These are phyloP conservation scores for Erinaceus europaeus DNA, from an alignment of 2,113 vertebrate species.

Conservation along the genomic window DNA sequence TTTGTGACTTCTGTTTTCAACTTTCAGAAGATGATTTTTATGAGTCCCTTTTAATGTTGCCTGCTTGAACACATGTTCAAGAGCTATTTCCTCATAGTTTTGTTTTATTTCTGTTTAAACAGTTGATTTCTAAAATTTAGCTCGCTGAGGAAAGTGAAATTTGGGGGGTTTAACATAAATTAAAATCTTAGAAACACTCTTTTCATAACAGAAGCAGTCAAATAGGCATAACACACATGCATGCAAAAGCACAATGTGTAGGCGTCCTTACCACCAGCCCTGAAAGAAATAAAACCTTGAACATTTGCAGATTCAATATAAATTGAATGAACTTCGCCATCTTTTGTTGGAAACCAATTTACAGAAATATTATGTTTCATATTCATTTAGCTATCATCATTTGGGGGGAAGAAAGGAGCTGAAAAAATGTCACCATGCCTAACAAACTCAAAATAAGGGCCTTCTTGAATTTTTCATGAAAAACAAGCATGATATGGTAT, in stretches of 20 bases:
- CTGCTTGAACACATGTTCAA: not conserved
- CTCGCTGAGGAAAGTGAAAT: not conserved
- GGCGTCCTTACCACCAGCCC: not conserved
- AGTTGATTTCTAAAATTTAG: conserved; percentile 41
- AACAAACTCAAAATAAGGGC: not conserved
- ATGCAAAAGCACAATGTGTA: not conserved
- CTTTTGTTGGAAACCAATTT: not conserved
- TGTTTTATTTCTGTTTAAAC: not conserved
- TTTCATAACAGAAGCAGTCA: not conserved
- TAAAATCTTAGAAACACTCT: not conserved
- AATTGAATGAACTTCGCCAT: not conserved
- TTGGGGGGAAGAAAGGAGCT: not conserved
- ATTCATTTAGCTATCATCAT: not conserved
- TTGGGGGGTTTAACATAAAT: not conserved
- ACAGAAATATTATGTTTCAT: not conserved
- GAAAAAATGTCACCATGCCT: not conserved
- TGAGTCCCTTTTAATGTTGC: not conserved
- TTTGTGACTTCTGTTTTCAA: not conserved
- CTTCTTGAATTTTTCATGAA: not conserved
- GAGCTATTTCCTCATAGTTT: not conserved
- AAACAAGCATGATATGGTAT: too few relatives aligned
- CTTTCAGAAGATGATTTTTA: not conserved
- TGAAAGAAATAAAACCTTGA: not conserved
- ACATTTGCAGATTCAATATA: not conserved
- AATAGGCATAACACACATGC: not conserved